A percentile compares a stretch with the other conserved stretches of the same genome.
Evolutionary conservation across 2,113 vertebrate genomes (phyloP).

Genomic region (mouse (Mus musculus)): GRCm39 chr11:64726501-64727000

Average conservation of each 20-base stretch:
- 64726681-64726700: not conserved
- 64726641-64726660: not conserved
- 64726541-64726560: not conserved
- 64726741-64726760: not conserved
- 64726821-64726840: not conserved
- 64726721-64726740: not conserved
- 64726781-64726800: not conserved
- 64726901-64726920: no score
- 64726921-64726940: not conserved
- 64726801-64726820: not conserved
- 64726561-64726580: not conserved
- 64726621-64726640: no score
- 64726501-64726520: not conserved
- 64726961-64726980: not conserved
- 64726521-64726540: not conserved
- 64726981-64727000: not conserved
- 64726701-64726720: not conserved
- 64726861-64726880: no score
- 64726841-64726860: not conserved
- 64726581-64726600: not conserved
- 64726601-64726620: not conserved
- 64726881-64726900: not conserved
- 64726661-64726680: not conserved
- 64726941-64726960: not conserved
- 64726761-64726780: not conserved